These are phyloP conservation scores for Phyllotis vaccarum DNA, from an alignment of 2,797 vertebrate genomes.

Conservation along the genomic window DNA sequence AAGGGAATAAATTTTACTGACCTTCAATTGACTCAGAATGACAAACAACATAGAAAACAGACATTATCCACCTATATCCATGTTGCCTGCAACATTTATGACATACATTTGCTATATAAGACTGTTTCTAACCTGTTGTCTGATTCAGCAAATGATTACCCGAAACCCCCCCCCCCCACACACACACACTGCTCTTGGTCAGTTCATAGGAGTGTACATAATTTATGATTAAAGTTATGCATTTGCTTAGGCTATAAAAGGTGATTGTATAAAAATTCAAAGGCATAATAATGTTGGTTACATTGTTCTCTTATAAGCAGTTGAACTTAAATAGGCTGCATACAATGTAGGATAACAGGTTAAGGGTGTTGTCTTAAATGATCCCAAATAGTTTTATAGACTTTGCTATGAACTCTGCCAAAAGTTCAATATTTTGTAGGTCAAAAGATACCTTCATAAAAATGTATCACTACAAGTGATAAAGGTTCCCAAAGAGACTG, in stretches of 20 bases:
- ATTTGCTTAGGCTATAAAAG: background rate
- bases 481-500: background rate
- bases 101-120: background rate
- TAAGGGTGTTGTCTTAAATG: background rate
- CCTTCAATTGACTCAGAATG: background rate
- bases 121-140: background rate
- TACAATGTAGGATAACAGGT: no score
- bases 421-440: background rate
- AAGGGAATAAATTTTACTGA: no score
- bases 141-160: background rate
- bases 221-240: background rate
- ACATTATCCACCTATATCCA: background rate
- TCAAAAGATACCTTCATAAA: background rate
- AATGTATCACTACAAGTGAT: background rate
- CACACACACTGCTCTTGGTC: background rate
- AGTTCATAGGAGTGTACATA: no score
- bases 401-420: background rate
- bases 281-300: background rate
- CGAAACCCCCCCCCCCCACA: no score
- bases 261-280: background rate
- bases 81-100: background rate
- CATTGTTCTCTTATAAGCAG: background rate
- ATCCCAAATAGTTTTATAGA: background rate
- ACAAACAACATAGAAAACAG: background rate
- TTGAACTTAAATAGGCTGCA: background rate